Percentiles rank a stretch among this genome's conserved stretches.
Evolutionary conservation across 53 echinoderm and acorn worm genomes (phyloP).

Genomic region (Astropecten irregularis): DNA sequence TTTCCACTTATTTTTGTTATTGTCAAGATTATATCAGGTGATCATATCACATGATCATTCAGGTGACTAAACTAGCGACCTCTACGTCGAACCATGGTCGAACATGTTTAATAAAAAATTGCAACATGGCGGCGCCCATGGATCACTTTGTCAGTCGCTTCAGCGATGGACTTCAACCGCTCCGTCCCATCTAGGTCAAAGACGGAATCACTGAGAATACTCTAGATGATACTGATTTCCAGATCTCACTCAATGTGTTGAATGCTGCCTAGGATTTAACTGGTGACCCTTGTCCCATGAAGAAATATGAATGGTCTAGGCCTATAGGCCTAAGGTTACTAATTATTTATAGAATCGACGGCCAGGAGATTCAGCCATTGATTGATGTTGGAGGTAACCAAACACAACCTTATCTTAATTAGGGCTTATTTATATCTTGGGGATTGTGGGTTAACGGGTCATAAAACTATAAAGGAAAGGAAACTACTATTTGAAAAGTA

Average conservation of each 20-base stretch:
- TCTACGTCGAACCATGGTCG: too few relatives aligned
- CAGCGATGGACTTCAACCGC: slow-evolving; percentile 49
- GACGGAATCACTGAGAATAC: slow-evolving; percentile 30
- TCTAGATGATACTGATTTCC: slow-evolving; percentile 51
- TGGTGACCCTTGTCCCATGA: slow-evolving; percentile 73
- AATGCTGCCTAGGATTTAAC: slow-evolving; percentile 63
- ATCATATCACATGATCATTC: too few relatives aligned
- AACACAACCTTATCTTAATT: too few relatives aligned
- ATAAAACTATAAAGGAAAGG: too few relatives aligned
- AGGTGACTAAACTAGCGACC: too few relatives aligned
- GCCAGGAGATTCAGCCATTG: slow-evolving; percentile 45
- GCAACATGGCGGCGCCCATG: slow-evolving; percentile 40
- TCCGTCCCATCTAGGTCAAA: slow-evolving; percentile 30
- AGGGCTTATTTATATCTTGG: too few relatives aligned
- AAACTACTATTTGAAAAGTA: too few relatives aligned
- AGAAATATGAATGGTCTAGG: slow-evolving; percentile 64
- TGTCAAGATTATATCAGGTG: too few relatives aligned
- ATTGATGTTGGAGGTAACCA: slow-evolving; percentile 43
- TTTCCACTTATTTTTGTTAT: too few relatives aligned
- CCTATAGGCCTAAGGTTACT: too few relatives aligned
- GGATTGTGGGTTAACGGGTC: too few relatives aligned
- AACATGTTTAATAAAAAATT: too few relatives aligned
- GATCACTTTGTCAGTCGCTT: slow-evolving; percentile 60
- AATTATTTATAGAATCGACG: slow-evolving; percentile 65
- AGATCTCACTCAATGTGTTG: slow-evolving; percentile 9